Conservation (phyloP, 23 tunicate genomes). For the Phallusia fumigata region DNA sequence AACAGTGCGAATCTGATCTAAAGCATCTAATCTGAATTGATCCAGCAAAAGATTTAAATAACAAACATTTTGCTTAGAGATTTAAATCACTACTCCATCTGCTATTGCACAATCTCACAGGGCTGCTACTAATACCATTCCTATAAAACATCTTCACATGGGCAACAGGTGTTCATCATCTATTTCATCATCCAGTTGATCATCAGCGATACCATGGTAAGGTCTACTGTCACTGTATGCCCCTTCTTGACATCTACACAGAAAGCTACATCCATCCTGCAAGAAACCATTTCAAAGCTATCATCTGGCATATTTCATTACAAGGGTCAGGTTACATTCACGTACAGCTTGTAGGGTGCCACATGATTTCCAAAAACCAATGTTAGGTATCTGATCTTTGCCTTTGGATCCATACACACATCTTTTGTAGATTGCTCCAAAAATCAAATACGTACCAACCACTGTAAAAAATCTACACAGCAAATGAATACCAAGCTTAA, state of each 20-base stretch:
- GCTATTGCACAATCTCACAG: not conserved
- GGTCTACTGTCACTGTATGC: conserved; percentile 66
- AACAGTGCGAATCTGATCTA: no score
- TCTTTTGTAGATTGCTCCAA: conserved; percentile 69
- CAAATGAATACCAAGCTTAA: not conserved
- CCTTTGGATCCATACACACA: conserved; percentile 77
- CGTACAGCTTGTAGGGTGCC: conserved; percentile 77
- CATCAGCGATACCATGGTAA: conserved; percentile 84
- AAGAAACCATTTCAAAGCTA: not conserved
- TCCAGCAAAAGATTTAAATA: no score
- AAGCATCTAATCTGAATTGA: no score
- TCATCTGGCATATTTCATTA: not conserved
- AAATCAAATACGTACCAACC: conserved; percentile 31
- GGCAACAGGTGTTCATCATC: conserved; percentile 85
- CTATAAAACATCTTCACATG: conserved; percentile 35
- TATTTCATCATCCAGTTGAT: conserved; percentile 78
- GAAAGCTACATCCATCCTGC: conserved; percentile 72
- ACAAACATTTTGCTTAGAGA: no score
- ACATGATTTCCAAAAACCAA: conserved; percentile 80
- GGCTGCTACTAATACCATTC: not conserved
- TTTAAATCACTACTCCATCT: no score
- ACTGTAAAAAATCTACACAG: conserved; percentile 41
- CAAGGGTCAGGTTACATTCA: not conserved
- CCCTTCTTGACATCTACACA: conserved; percentile 60
- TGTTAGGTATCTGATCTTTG: conserved; percentile 72